Base-by-base conservation (phyloP, 2,888 invertebrate genomes). In the Steinernema hermaphroditum region DNA sequence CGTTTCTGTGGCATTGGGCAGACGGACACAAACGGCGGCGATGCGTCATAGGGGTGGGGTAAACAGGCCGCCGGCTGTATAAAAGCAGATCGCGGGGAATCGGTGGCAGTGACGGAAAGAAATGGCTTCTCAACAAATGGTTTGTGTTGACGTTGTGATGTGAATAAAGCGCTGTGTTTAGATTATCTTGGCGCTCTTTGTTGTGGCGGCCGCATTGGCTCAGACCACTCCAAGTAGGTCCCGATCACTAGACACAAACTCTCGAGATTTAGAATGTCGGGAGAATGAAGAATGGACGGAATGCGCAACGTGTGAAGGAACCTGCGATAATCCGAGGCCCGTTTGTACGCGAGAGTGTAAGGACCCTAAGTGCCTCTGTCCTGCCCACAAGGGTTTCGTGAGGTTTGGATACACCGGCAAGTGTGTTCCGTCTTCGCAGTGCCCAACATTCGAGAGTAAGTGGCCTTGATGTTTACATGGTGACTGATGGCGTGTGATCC, bases 351-450 rank as follows among this genome's bases (percentile, higher is more conserved):
- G 41, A 14, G 44, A 70, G 46, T 70, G 70, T 22, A 41, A 46
- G 0, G 69, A 69, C 9, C 69, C 70, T 34, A 46, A 46, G 24
- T 70, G 70, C 57, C 62, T 68, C 57, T 70, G 70, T 27, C 70
- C 70, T 12, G 54, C 46, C 19, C 44, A 46, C 29, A 70, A 41
- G 57, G 70, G 70, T 2, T 57, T 70, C 34, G 70, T 70, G 19
- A 29, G 70, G 6, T 46, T 46, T 16, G 46, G 46, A 16, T 46
- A 29, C 6, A 70, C 29, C 29, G 70, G 70, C 2, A 44, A 29
- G n/a, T 70, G 70, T 49, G 49, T 70, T 4, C 29, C 70, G 29
- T 22, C 46, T 14, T 29, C 27, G 1, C 49, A 70, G 34, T 70
- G 70, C 22, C 49, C 70, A 4, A 19, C 22, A 4, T 46, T 9